Conservation (phyloP, 2,888 invertebrate species). For the Auanema sp. region DNA sequence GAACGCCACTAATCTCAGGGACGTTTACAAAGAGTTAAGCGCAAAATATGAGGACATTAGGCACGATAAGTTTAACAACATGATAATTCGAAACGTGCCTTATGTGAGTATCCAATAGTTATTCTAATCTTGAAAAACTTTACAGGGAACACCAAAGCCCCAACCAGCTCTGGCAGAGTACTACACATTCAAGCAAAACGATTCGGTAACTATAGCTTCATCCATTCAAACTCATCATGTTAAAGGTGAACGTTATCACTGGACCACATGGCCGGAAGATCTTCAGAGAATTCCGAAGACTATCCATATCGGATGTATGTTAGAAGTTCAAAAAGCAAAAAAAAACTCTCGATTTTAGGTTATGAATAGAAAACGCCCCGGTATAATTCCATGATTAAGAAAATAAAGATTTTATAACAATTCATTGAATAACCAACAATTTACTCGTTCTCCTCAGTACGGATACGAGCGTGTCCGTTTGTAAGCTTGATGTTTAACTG, state of each 20-base stretch:
- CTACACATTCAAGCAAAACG: slow-evolving; percentile 8
- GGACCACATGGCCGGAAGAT: slow-evolving; percentile 2
- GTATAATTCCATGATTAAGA: not conserved
- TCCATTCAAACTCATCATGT: not conserved
- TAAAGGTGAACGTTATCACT: slow-evolving; percentile 9
- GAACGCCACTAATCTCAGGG: not conserved
- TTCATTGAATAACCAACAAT: slow-evolving; percentile 53
- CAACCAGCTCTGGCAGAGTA: slow-evolving; percentile 14
- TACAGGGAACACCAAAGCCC: slow-evolving; percentile 1
- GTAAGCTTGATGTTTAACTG: slow-evolving; percentile 91
- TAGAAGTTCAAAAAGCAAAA: no score
- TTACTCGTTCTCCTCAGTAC: slow-evolving; percentile 98
- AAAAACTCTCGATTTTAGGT: no score
- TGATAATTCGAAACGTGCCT: slow-evolving; percentile 7
- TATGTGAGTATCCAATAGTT: no score
- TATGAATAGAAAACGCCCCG: no score
- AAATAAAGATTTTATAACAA: slow-evolving; percentile 25
- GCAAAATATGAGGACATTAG: slow-evolving; percentile 1
- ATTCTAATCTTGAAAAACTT: not conserved
- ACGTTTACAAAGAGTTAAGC: slow-evolving; percentile 5
- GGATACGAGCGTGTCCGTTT: slow-evolving; percentile 91
- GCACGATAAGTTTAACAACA: slow-evolving; percentile 3
- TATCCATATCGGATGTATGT: slow-evolving; percentile 10
- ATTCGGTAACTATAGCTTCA: not conserved
- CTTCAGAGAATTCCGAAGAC: slow-evolving; percentile 8